Percentiles rank a stretch among this genome's conserved stretches.
These are phyloP conservation scores for Dasypogon diadema DNA, from an alignment of 2,888 invertebrate genomes.

Conservation along the genomic window DNA sequence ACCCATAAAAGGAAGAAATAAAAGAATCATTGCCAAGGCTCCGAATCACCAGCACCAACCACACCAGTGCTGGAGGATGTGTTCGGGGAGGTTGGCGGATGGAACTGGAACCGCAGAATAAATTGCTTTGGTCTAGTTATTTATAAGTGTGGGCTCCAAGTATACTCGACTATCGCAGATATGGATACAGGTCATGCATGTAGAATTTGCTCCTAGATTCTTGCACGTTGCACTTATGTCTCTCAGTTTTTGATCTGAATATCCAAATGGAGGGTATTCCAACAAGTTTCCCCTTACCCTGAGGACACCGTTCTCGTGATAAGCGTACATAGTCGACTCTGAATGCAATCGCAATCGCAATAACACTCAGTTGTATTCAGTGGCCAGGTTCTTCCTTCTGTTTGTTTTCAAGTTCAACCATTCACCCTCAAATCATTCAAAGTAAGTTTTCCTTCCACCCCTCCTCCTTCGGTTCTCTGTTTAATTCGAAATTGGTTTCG, in stretches of 20 bases:
- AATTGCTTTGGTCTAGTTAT: conserved; percentile 50
- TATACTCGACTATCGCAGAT: neutral
- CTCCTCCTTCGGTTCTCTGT: neutral
- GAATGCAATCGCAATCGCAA: neutral
- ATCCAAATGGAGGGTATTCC: conserved; percentile 17
- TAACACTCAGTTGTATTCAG: neutral
- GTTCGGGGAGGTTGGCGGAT: neutral
- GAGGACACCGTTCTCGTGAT: neutral
- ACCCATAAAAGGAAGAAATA: conserved; percentile 48
- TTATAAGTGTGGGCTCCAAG: conserved; percentile 34
- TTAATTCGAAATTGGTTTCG: neutral
- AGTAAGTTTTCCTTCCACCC: neutral
- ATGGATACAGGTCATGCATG: conserved; percentile 21
- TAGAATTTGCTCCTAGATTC: conserved; percentile 27
- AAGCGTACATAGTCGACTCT: neutral
- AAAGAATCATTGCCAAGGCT: conserved; percentile 10
- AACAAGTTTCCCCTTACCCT: neutral
- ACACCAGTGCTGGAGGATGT: neutral
- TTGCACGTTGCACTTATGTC: conserved; percentile 16
- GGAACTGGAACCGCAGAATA: conserved; percentile 39
- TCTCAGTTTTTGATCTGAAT: conserved; percentile 17
- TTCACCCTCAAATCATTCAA: conserved; percentile 27
- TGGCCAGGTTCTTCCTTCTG: neutral
- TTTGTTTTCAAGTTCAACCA: conserved; percentile 2
- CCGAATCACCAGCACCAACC: neutral